Percentiles rank a stretch among this genome's conserved stretches.
phyloP scores from a whole-genome alignment of 2,113 vertebrate species.

The Callaeas wilsoni region DNA sequence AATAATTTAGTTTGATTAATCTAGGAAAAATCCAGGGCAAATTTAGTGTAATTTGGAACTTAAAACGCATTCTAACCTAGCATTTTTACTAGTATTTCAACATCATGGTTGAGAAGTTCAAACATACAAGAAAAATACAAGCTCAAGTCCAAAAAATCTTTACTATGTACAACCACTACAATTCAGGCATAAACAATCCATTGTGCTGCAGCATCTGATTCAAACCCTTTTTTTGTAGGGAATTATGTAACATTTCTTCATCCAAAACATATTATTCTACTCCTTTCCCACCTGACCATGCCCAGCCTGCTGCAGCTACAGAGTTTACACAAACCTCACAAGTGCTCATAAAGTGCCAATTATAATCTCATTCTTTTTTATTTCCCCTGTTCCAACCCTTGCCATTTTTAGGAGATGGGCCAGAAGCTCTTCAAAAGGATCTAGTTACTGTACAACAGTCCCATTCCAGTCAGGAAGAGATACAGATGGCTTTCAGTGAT shows the following conservation, averaged over 20 bases:
- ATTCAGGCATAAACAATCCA: background rate
- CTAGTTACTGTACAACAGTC: background rate
- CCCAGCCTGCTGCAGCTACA: background rate
- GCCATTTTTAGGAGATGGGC: background rate
- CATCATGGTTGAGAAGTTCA: background rate
- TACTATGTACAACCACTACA: background rate
- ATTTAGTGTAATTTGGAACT: background rate
- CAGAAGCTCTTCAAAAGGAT: conserved; percentile 19
- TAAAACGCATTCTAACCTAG: background rate
- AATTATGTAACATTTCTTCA: background rate
- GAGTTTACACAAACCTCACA: background rate
- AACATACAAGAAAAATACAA: background rate
- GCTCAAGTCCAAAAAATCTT: background rate
- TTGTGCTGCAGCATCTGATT: background rate
- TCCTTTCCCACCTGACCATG: background rate
- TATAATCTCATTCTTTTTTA: background rate
- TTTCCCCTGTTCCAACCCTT: background rate
- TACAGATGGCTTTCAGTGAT: conserved; percentile 4
- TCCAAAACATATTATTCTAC: background rate
- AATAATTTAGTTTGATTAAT: background rate
- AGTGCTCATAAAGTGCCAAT: background rate
- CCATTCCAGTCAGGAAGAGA: background rate
- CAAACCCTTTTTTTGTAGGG: background rate
- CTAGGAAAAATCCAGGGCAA: background rate
- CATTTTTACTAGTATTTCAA: background rate